Evolutionary conservation across 2,113 vertebrate genomes (phyloP).

Genomic region (Bucco capensis): DNA sequence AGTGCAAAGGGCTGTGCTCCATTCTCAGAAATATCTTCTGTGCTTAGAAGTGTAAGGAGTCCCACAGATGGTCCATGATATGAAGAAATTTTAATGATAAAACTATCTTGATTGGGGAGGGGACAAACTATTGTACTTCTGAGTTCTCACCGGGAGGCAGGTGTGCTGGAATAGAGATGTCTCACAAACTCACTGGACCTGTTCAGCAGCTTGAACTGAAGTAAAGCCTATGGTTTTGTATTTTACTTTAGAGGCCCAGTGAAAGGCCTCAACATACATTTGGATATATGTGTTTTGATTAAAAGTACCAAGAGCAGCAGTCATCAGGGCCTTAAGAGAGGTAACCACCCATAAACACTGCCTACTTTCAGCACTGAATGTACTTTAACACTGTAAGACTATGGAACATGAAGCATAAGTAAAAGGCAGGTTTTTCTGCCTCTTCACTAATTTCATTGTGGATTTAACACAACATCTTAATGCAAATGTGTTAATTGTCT

Average conservation of each 20-base stretch:
- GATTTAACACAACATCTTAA: neutral
- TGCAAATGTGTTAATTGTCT: neutral
- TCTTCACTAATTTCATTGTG: neutral
- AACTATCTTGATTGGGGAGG: neutral
- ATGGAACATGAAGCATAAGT: neutral
- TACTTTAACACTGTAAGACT: neutral
- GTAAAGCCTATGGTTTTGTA: neutral
- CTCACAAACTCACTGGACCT: neutral
- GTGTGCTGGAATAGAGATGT: neutral
- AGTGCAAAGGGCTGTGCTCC: neutral
- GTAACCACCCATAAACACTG: neutral
- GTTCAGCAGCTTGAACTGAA: neutral
- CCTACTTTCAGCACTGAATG: neutral
- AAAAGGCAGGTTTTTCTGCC: neutral
- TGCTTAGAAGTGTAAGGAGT: neutral
- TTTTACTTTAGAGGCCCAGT: neutral
- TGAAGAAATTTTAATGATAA: conserved; percentile 6
- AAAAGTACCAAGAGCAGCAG: neutral
- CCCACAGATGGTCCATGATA: neutral
- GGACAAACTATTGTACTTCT: neutral
- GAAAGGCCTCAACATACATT: neutral
- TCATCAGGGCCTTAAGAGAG: neutral
- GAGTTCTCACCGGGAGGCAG: neutral
- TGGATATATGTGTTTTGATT: neutral
- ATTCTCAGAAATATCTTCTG: conserved; percentile 5